Evolutionary conservation across 2,797 vertebrate genomes (phyloP), one percentile per base, ranked within the genome.

Genomic region (Pteropus rufus): DNA sequence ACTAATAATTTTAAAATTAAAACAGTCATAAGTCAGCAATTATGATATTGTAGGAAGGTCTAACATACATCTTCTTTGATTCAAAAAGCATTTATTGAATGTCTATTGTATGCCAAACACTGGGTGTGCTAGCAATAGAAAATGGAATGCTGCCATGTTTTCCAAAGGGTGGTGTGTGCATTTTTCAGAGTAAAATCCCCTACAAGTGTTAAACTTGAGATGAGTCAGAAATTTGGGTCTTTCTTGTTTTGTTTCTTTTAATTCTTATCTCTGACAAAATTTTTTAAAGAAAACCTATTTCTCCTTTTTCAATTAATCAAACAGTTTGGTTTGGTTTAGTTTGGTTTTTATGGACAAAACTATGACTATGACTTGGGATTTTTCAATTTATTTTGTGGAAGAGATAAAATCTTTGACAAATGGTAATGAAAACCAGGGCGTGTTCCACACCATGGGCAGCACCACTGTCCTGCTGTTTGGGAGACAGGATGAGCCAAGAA

Each of bases 1-100:
- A 5, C 21, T 72, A 77, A 49, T 91, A 24, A 87, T 75, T 87
- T 34, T 3, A 88, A 88, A n/a, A 76, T 41, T 69, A 76, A 67
- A 82, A 34, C 4, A 56, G 29, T 58, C 3, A 24, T 49, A 90
- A 34, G 49, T 49, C 26, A 81, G 23, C 24, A 85, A 60, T 80
- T 80, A 73, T 36, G 2, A 12, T 60, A 44, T 31, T 29, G 39
- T 5, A 80, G 52, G 60, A 73, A 85, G 31, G 31, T 77, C 79
- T n/a, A 83, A 54, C 29, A 39, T 8, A 65, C 5, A 58, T 85
- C 39, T 89, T 12, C 5, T 73, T 95, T 54, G 34, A 62, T 54
- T 46, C n/a, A 81, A 69, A 84, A 58, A 44, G 2, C 23, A 44
- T 54, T 75, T 62, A 60, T 44, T 67, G 49, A 67, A n/a, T 82